Evolutionary conservation across 2,888 invertebrate species (phyloP).

Genomic region (Zygaena filipendulae): DNA sequence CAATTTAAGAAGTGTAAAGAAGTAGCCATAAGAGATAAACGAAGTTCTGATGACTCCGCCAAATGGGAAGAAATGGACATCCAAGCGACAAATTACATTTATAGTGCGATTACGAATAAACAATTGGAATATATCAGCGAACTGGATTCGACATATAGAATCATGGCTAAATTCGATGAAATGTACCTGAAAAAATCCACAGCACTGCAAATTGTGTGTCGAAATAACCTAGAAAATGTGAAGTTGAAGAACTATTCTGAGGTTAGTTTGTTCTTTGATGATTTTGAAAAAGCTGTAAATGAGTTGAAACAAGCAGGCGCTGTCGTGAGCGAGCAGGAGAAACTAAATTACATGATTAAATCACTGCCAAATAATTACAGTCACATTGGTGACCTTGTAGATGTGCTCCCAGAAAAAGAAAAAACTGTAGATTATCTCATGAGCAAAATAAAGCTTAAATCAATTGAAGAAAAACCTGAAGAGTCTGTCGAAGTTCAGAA

Average conservation of each 20-base stretch:
- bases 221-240: constrained; percentile 16
- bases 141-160: constrained; percentile 11
- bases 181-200: constrained; percentile 19
- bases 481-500: too few relatives aligned
- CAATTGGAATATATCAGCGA: constrained; percentile 18
- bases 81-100: too few relatives aligned
- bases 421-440: too few relatives aligned
- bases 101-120: too few relatives aligned
- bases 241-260: constrained; percentile 16
- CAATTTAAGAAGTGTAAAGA: constrained; percentile 17
- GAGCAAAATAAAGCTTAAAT: too few relatives aligned
- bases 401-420: too few relatives aligned
- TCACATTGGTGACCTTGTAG: constrained; percentile 12
- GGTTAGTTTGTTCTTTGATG: constrained; percentile 8
- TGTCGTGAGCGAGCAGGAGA: constrained; percentile 13
- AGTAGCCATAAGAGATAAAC: constrained; percentile 11
- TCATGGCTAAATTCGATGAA: constrained; percentile 15
- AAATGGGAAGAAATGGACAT: constrained; percentile 13
- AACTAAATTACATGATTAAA: constrained; percentile 13
- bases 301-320: too few relatives aligned
- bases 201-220: constrained; percentile 18
- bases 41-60: constrained; percentile 3
- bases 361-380: constrained; percentile 8
- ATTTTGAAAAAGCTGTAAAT: too few relatives aligned
- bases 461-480: too few relatives aligned